Evolutionary conservation across 2,797 vertebrate genomes (phyloP).

Genomic region (Naso thynnoides): DNA sequence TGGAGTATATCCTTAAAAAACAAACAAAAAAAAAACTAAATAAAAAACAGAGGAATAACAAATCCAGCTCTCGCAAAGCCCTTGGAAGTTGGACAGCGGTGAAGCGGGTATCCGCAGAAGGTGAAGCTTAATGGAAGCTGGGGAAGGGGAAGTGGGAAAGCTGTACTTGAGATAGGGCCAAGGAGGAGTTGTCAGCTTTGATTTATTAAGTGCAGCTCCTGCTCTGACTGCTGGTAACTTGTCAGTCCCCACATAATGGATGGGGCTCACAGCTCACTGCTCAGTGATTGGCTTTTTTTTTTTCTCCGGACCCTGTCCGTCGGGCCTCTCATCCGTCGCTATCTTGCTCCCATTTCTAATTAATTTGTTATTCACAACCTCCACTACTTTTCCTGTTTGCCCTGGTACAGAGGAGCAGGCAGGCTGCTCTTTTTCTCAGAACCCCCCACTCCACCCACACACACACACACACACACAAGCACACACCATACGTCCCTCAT

Average conservation of each 20-base stretch:
- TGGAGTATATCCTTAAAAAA: slow-evolving; percentile 51
- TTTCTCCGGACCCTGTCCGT: slow-evolving; percentile 70
- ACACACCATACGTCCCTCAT: too few species aligned
- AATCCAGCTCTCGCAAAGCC: slow-evolving; percentile 55
- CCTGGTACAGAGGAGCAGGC: slow-evolving; percentile 59
- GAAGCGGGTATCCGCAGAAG: slow-evolving; percentile 62
- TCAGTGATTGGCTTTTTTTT: slow-evolving; percentile 85
- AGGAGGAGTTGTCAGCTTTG: slow-evolving; percentile 94
- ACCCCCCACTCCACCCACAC: slow-evolving; percentile 13
- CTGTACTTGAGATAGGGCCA: slow-evolving; percentile 89
- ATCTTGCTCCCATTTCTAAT: slow-evolving; percentile 86
- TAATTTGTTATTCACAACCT: slow-evolving; percentile 87
- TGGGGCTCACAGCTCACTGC: slow-evolving; percentile 89
- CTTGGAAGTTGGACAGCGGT: slow-evolving; percentile 64
- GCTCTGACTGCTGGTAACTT: slow-evolving; percentile 88
- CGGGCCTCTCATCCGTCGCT: slow-evolving; percentile 70
- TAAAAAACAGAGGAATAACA: slow-evolving; percentile 61
- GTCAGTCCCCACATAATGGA: slow-evolving; percentile 91
- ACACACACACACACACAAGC: too few species aligned
- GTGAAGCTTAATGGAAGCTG: slow-evolving; percentile 82
- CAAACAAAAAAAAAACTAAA: background rate
- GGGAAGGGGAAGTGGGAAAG: slow-evolving; percentile 83
- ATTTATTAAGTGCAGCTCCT: slow-evolving; percentile 94
- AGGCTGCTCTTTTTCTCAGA: slow-evolving; percentile 52
- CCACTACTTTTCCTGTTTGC: slow-evolving; percentile 70